Evolutionary conservation across 2,888 invertebrate genomes (phyloP).

Genomic region (Argyresthia albistria): DNA sequence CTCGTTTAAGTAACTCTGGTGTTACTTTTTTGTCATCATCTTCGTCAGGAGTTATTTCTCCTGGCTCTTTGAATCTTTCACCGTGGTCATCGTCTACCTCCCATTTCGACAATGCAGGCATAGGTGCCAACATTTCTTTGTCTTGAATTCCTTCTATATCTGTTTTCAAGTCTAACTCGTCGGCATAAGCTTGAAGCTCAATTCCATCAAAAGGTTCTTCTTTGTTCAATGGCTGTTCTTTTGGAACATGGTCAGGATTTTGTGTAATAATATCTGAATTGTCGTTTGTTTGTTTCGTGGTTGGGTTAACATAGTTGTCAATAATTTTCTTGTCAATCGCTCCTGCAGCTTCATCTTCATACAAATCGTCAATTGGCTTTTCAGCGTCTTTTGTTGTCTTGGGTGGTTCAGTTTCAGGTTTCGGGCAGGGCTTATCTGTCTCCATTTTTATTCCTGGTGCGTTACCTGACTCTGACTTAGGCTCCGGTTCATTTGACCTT

Average conservation of each 20-base stretch:
- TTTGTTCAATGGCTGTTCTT: slow-evolving; percentile 31
- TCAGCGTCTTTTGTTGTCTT: slow-evolving; percentile 24
- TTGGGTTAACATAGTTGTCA: slow-evolving; percentile 66
- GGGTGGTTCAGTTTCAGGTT: slow-evolving; percentile 7
- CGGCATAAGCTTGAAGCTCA: slow-evolving; percentile 70
- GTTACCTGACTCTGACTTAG: slow-evolving; percentile 9
- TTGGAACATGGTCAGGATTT: no score
- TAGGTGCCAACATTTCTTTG: slow-evolving; percentile 78
- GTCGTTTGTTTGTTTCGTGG: slow-evolving; percentile 18
- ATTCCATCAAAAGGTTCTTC: slow-evolving; percentile 71
- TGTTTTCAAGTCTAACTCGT: slow-evolving; percentile 67
- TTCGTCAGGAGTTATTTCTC: slow-evolving; percentile 60
- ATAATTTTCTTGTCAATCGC: slow-evolving; percentile 72
- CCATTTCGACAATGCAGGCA: slow-evolving; percentile 92
- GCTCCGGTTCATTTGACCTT: slow-evolving; percentile 1
- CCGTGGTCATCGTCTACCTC: slow-evolving; percentile 78
- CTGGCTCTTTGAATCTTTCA: slow-evolving; percentile 55
- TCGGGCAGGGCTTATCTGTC: neutral
- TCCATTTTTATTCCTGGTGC: neutral
- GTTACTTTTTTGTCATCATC: slow-evolving; percentile 80
- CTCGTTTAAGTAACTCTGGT: slow-evolving; percentile 89
- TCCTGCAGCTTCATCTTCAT: slow-evolving; percentile 67
- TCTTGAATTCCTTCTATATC: slow-evolving; percentile 46
- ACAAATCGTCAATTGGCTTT: slow-evolving; percentile 44
- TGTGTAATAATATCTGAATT: no score